These are phyloP conservation scores for Conistra vaccinii DNA, from an alignment of 2,888 invertebrate species.

Conservation along the genomic window DNA sequence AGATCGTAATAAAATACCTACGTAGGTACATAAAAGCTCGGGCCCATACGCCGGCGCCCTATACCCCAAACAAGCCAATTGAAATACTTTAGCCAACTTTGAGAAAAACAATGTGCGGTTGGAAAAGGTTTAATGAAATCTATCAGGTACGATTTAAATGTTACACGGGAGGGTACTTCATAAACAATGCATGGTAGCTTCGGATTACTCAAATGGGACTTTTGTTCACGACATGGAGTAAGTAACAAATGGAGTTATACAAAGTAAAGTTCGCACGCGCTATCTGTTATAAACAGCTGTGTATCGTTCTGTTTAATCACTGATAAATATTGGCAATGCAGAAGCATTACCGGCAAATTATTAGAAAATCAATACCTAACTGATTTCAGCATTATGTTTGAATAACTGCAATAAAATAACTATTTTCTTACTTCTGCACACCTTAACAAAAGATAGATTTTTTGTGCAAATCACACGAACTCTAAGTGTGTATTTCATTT, in stretches of 20 bases:
- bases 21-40: background rate
- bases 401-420: background rate
- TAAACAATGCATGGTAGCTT: slow-evolving; percentile 63
- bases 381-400: background rate
- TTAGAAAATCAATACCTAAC: background rate
- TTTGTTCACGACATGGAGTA: slow-evolving; percentile 34
- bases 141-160: slow-evolving; percentile 62
- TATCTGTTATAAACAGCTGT: background rate
- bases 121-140: slow-evolving; percentile 63
- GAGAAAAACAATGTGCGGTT: slow-evolving; percentile 64
- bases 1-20: slow-evolving; percentile 23
- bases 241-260: slow-evolving; percentile 14
- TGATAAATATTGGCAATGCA: background rate
- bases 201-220: slow-evolving; percentile 55
- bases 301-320: background rate
- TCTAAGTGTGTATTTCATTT: slow-evolving; percentile 17
- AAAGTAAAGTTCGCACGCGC: background rate
- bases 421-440: no score
- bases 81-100: slow-evolving; percentile 60
- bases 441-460: background rate
- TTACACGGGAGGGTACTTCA: slow-evolving; percentile 58
- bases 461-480: background rate
- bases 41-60: background rate
- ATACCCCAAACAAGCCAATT: slow-evolving; percentile 56
- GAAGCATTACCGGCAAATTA: background rate